Percentiles rank a stretch among this genome's conserved stretches.
phyloP scores from a whole-genome alignment of 2,113 vertebrate species.

The Chamaetylas fuelleborni region DNA sequence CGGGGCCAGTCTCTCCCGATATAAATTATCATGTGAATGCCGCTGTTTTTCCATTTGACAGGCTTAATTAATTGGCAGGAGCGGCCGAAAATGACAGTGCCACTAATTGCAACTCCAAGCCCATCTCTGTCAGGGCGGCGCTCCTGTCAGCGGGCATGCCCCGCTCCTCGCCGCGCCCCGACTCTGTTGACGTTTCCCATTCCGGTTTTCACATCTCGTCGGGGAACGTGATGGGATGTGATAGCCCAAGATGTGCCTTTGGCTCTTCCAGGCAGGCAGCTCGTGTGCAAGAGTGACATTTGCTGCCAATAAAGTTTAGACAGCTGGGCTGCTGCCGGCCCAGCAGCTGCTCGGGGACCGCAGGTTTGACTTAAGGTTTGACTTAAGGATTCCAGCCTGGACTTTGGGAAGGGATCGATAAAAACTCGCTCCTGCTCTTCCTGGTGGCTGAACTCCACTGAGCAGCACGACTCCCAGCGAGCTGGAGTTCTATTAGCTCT shows the following conservation, averaged over 20 bases:
- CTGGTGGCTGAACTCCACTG: not conserved
- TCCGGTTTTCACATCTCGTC: slow-evolving; percentile 53
- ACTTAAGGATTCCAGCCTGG: slow-evolving; percentile 12
- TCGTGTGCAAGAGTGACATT: slow-evolving; percentile 54
- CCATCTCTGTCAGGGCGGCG: slow-evolving; percentile 79
- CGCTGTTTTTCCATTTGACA: slow-evolving; percentile 82
- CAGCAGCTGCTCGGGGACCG: slow-evolving; percentile 58
- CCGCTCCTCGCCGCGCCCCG: slow-evolving; percentile 16
- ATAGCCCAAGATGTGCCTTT: slow-evolving; percentile 43
- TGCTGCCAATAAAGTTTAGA: slow-evolving; percentile 63
- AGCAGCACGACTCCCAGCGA: not conserved
- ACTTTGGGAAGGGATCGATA: not conserved
- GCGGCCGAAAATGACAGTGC: slow-evolving; percentile 83
- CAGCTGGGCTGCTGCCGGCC: slow-evolving; percentile 37
- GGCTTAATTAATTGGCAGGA: slow-evolving; percentile 89
- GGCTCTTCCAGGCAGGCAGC: not conserved
- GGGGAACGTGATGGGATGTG: slow-evolving; percentile 38
- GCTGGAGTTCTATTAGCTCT: slow-evolving; percentile 1
- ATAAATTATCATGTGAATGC: slow-evolving; percentile 85
- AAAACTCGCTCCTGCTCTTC: not conserved
- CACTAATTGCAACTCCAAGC: slow-evolving; percentile 87
- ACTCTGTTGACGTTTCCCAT: slow-evolving; percentile 59
- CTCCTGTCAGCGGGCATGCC: slow-evolving; percentile 72
- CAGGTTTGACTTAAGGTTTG: not conserved
- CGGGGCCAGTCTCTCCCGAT: slow-evolving; percentile 76